Evolutionary conservation across 1,140 invertebrate genomes (phyloP), one percentile per base, ranked within the genome.

Genomic region (Bombus confusus): DNA sequence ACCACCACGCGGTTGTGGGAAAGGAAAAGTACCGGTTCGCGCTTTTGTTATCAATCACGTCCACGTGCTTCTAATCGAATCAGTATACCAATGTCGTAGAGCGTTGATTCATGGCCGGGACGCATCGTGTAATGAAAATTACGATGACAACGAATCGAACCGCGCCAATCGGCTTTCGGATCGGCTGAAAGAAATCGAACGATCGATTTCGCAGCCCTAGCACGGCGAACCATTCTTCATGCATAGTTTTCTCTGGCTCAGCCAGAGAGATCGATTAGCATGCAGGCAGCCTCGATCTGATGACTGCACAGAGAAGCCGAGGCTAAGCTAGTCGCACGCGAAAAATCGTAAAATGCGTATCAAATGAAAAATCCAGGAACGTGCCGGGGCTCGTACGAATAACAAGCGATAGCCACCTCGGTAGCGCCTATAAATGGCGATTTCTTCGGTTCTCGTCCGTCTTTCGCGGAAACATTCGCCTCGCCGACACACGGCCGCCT

Each of bases 311-410:
- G 69, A 73, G 82, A 81, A 72, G 80, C 81, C 78, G 82, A 87
- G 80, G 80, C 68, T 66, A 47, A 66, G 81, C 43, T 73, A 76
- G 83, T 89, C 62, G 74, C 75, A 77, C 80, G 85, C 87, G 89
- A 87, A 88, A 91, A 91, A 91, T 91, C 86, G 90, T 91, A 89
- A 91, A 91, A 91, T 88, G 90, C 90, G 90, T 91, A 90, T 91
- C 88, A 89, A 89, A 86, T 88, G 87, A 89, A 91, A 91, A 89
- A 91, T 90, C 90, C 86, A 73, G 72, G 84, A 91, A 91, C 88
- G 90, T 91, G 88, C 86, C 86, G 72, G 22, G 75, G 81, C 80
- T 86, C 86, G 86, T 75, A 87, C 74, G 83, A 90, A 87, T 87
- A 88, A 86, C 83, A 88, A 87, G 86, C 83, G 77, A 88, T 66